Evolutionary conservation across 2,797 vertebrate genomes (phyloP).

Genomic region (Sciurus carolinensis): DNA sequence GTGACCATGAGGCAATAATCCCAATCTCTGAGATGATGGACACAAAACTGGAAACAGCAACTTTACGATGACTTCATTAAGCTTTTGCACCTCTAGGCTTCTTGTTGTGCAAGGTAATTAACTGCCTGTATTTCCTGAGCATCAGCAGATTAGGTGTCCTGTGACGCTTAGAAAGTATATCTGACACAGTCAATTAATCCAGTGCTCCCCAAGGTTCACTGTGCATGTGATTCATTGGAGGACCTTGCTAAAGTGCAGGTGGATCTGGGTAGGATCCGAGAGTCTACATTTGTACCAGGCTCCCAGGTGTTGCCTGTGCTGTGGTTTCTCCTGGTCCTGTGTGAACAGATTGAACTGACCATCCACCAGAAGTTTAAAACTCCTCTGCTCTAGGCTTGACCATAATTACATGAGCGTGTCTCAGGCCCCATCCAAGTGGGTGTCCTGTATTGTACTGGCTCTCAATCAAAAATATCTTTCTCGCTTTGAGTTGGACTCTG

Average conservation of each 20-base stretch:
- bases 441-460: background rate
- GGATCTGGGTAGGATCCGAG: background rate
- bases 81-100: background rate
- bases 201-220: background rate
- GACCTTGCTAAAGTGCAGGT: background rate
- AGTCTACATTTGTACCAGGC: background rate
- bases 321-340: background rate
- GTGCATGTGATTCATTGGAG: no score
- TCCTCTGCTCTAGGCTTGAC: background rate
- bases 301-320: background rate
- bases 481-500: background rate
- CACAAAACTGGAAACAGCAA: background rate
- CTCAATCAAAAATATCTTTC: background rate
- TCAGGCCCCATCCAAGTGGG: accelerated
- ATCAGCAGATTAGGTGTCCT: background rate
- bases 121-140: background rate
- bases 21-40: background rate
- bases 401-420: accelerated
- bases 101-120: background rate
- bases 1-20: background rate
- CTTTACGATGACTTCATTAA: background rate
- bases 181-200: background rate
- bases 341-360: accelerated
- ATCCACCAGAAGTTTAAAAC: accelerated
- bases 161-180: background rate